Evolutionary conservation across 2,888 invertebrate genomes (phyloP).

Genomic region (Macrosiphum euphorbiae): DNA sequence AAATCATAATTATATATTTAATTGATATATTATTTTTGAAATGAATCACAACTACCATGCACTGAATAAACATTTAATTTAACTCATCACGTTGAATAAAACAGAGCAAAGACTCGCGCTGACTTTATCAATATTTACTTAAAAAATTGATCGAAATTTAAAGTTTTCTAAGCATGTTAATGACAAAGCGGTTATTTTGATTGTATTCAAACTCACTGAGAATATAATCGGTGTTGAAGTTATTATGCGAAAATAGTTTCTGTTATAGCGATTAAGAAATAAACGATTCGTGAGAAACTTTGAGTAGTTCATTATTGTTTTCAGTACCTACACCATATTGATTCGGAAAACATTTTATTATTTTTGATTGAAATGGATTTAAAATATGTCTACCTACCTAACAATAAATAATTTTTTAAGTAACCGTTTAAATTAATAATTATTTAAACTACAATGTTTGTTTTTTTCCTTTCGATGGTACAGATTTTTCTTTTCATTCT

Average conservation of each 20-base stretch:
- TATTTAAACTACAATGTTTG: conserved; percentile 29
- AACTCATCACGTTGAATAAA: neutral
- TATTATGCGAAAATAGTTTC: conserved; percentile 27
- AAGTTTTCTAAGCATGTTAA: neutral
- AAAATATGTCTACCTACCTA: neutral
- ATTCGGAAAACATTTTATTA: neutral
- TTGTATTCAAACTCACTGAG: neutral
- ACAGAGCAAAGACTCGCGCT: neutral
- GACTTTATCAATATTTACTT: neutral
- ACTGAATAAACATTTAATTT: neutral
- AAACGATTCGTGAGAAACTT: conserved; percentile 22
- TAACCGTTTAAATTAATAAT: conserved; percentile 38
- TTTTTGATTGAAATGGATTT: neutral
- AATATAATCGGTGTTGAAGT: neutral
- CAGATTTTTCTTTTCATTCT: neutral
- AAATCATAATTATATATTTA: neutral
- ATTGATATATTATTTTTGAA: neutral
- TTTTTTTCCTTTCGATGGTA: neutral
- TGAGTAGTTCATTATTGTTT: conserved; percentile 1
- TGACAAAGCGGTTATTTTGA: neutral
- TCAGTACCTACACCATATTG: neutral
- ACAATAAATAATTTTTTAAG: conserved; percentile 1
- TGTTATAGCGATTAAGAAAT: neutral
- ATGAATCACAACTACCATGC: neutral
- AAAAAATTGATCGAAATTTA: neutral